Evolutionary conservation across 2,797 vertebrate genomes (phyloP).

Genomic region (Iguana delicatissima): DNA sequence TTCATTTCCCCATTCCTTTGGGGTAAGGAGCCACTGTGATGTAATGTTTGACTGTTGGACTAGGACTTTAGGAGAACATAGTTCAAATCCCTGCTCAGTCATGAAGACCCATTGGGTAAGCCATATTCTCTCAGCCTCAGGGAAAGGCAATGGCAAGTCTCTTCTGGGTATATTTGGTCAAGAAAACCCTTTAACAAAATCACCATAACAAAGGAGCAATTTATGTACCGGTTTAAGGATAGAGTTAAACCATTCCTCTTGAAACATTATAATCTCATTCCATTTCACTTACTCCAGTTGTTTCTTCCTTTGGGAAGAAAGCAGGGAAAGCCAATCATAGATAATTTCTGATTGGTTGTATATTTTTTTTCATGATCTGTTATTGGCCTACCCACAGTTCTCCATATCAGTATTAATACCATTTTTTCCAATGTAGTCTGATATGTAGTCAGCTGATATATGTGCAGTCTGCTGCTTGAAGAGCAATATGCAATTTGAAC

Average conservation of each 20-base stretch:
- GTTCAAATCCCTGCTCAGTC: too few species aligned
- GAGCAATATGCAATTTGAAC: slow-evolving; percentile 11
- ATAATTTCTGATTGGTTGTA: not conserved
- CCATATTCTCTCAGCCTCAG: too few species aligned
- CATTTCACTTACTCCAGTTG: not conserved
- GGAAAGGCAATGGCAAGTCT: too few species aligned
- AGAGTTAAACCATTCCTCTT: not conserved
- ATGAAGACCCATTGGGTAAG: too few species aligned
- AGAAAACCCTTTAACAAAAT: too few species aligned
- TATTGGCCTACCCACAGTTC: not conserved
- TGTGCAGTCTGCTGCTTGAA: slow-evolving; percentile 53
- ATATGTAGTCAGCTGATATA: slow-evolving; percentile 20
- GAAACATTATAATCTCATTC: not conserved
- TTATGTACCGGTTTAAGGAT: too few species aligned
- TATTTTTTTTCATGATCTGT: not conserved
- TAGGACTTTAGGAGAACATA: too few species aligned
- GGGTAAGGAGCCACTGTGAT: too few species aligned
- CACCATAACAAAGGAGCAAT: too few species aligned
- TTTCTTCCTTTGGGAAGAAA: not conserved
- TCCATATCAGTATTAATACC: not conserved
- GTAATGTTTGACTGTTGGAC: too few species aligned
- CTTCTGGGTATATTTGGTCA: too few species aligned
- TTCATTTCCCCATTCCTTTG: too few species aligned
- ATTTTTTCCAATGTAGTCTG: not conserved
- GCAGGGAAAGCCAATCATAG: not conserved